Base-by-base conservation (phyloP, 2,113 vertebrate genomes). In the Thryonomys swinderianus region DNA sequence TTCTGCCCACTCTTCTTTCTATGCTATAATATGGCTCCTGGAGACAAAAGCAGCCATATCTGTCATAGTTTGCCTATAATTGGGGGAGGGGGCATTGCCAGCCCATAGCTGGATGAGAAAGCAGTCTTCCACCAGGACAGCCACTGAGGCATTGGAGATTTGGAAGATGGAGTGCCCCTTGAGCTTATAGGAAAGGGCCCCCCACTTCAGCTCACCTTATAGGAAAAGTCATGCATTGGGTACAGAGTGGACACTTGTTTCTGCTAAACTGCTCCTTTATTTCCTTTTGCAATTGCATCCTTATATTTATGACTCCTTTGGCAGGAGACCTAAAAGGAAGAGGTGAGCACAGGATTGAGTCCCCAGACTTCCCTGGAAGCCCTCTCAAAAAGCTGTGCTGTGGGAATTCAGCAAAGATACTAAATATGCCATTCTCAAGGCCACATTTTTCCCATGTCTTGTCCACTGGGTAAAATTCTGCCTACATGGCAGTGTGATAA, bases 211-310 rank as follows among this genome's bases (percentile, higher is more conserved):
- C 61, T n/a, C 34, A 82, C n/a, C 17, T 37, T 37, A 16, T 82
- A 16, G 25, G 42, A 92, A 73, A 71, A 71, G 59, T 9, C 23
- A 62, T 32, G 30, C 66, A 42, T 55, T 9, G n/a, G 42, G 25
- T n/a, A 94, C 62, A 61, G 8, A 21, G 32, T 67, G 66, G 79
- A 62, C 37, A 78, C 18, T 83, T 3, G 0, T 86, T 40, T 51
- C 21, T 48, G 85, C 88, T 92, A 80, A 62, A 37, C 78, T 84
- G 59, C 42, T 78, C 69, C 37, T 86, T 64, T 71, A 25, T 88
- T 85, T 91, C 78, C 94, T 37, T 87, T 88, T 95, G 34, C 37
- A 71, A 67, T 79, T 93, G 85, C 88, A 85, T 79, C 87, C 10
- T 84, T 42, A 55, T 66, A 32, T 78, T 80, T 37, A 55, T 90